Percentiles rank a stretch among this genome's conserved stretches.
Conservation (phyloP, 1,140 invertebrate species). For the Calycopis cecrops region DNA sequence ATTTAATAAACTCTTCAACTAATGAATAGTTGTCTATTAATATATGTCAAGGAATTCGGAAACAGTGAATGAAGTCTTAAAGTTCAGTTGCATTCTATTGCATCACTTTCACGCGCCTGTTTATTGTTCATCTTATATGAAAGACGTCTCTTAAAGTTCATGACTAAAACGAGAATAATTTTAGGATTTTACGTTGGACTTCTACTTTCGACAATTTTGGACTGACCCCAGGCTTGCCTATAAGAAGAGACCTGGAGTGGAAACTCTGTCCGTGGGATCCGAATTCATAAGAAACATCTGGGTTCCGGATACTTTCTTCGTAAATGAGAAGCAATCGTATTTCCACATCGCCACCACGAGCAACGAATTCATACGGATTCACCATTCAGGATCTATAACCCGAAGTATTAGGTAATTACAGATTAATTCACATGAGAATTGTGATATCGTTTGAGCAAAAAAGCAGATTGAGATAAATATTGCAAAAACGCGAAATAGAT, state of each 20-base stretch:
- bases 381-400: slow-evolving; percentile 94
- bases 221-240: slow-evolving; percentile 95
- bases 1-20: too few relatives aligned
- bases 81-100: too few relatives aligned
- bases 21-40: too few relatives aligned
- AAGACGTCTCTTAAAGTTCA: too few relatives aligned
- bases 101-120: too few relatives aligned
- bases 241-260: slow-evolving; percentile 88
- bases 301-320: slow-evolving; percentile 99
- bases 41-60: too few relatives aligned
- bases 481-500: too few relatives aligned
- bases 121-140: too few relatives aligned
- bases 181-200: slow-evolving; percentile 98
- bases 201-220: slow-evolving; percentile 99
- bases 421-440: background rate
- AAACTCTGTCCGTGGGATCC: slow-evolving; percentile 92
- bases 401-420: slow-evolving; percentile 93
- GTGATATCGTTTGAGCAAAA: too few relatives aligned
- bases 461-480: too few relatives aligned
- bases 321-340: slow-evolving; percentile 98
- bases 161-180: slow-evolving; percentile 46
- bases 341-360: slow-evolving; percentile 98
- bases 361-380: slow-evolving; percentile 97
- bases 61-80: too few relatives aligned
- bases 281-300: slow-evolving; percentile 98